Base-by-base conservation (phyloP, 1,140 invertebrate genomes). In the Drepana arcuata region DNA sequence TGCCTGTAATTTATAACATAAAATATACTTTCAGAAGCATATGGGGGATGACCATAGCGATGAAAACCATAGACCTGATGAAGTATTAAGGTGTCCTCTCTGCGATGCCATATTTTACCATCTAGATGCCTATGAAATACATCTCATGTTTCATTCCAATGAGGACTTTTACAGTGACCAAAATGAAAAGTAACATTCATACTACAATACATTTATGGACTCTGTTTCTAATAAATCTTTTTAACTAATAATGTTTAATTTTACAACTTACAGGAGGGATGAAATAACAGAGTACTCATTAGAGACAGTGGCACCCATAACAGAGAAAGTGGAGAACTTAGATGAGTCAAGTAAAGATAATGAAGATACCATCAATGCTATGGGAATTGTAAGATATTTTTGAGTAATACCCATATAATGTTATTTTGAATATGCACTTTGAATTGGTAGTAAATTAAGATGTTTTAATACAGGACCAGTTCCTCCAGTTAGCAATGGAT, bases 91-190 rank as follows among this genome's bases (percentile, higher is more conserved):
- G 39, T 91, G 89, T 59, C 89, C 87, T 10, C 84, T 87, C 2
- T 91, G 89, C 54, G 85, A 89, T 43, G 89, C 88, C 29, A 61
- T 89, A 10, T 90, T 91, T 56, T 90, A 86, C 46, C 89, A 86
- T 51, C 84, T 89, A 55, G 87, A 85, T 66, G 89, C 88, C 1
- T 91, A 89, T 61, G 86, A 89, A 35, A 74, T 85, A 25, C 89
- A 91, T 46, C 85, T 88, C 18, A 85, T 82, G 37, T 89, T 88
- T 61, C 89, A 91, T 61, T 81, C 85, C 16, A 78, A 84, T 3
- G 83, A 87, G 41, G 89, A 90, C 74, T 48, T 89, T 9, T 90
- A 90, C 60, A 88, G 87, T 47, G 87, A 87, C 44, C 86, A 84
- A 35, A 88, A 89, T 67, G 83, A 89, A 61, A 85, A 88, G 78